These are phyloP conservation scores for Oophaga pumilio DNA, from an alignment of 2,113 vertebrate genomes.

Conservation along the genomic window DNA sequence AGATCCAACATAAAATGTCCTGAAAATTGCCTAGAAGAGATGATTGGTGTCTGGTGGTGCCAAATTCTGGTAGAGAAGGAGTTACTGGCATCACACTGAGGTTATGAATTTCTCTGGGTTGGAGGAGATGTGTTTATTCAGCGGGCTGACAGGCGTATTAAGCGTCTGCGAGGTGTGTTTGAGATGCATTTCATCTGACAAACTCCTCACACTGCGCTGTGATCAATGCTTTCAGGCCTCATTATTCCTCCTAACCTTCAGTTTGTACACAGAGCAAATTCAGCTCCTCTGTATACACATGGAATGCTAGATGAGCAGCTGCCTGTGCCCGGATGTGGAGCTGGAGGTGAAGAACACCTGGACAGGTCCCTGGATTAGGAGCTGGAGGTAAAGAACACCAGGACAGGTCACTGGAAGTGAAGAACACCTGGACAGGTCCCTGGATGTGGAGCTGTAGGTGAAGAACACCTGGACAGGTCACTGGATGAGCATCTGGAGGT, in stretches of 20 bases:
- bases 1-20: not conserved
- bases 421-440: too few species aligned
- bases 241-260: slow-evolving; percentile 58
- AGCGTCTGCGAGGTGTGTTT: slow-evolving; percentile 50
- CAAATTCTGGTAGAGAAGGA: not conserved
- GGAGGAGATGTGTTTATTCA: slow-evolving; percentile 48
- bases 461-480: too few species aligned
- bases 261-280: slow-evolving; percentile 51
- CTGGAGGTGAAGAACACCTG: not conserved
- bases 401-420: too few species aligned
- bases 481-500: too few species aligned
- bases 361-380: too few species aligned
- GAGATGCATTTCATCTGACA: slow-evolving; percentile 57
- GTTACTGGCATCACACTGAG: slow-evolving; percentile 16
- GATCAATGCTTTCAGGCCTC: slow-evolving; percentile 59
- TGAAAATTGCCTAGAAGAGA: not conserved
- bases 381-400: too few species aligned
- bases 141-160: slow-evolving; percentile 53
- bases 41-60: not conserved
- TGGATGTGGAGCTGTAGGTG: too few species aligned
- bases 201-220: slow-evolving; percentile 51
- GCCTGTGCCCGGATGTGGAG: not conserved
- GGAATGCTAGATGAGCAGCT: slow-evolving; percentile 27
- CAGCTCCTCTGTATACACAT: slow-evolving; percentile 12
- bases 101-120: slow-evolving; percentile 17